phyloP scores from a whole-genome alignment of 2,888 invertebrate species.

The Caradrina clavipalpis region DNA sequence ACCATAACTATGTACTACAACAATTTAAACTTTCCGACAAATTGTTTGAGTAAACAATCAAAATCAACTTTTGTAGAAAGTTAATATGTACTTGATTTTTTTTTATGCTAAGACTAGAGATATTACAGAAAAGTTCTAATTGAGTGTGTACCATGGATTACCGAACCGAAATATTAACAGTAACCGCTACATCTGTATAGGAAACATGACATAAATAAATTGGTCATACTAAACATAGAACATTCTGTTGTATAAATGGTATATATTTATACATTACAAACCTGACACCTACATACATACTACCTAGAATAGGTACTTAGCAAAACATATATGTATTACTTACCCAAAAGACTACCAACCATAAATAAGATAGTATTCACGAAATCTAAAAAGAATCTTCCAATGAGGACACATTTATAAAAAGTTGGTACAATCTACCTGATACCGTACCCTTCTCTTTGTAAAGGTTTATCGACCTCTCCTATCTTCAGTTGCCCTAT shows the following conservation, averaged over 20 bases:
- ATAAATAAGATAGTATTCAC: no score
- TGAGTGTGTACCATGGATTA: no score
- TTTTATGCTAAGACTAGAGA: not conserved
- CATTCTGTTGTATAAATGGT: not conserved
- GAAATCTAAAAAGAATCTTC: conserved; percentile 2
- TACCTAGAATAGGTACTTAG: no score
- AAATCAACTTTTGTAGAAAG: conserved; percentile 38
- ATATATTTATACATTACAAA: not conserved
- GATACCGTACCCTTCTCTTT: conserved; percentile 75
- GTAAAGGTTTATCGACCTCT: conserved; percentile 78
- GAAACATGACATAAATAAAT: not conserved
- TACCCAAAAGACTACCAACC: not conserved
- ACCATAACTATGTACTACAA: conserved; percentile 27
- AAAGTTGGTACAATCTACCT: conserved; percentile 37
- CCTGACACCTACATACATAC: not conserved
- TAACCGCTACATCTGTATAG: not conserved
- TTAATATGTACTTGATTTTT: conserved; percentile 28
- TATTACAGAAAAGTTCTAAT: conserved; percentile 1
- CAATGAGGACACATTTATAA: not conserved
- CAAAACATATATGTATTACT: not conserved
- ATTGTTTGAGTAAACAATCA: conserved; percentile 39
- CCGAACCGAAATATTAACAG: not conserved
- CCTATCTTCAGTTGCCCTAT: conserved; percentile 80
- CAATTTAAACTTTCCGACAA: conserved; percentile 40
- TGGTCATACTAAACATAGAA: not conserved